These are phyloP conservation scores for Labrus mixtus DNA, from an alignment of 2,113 vertebrate genomes.

Conservation along the genomic window DNA sequence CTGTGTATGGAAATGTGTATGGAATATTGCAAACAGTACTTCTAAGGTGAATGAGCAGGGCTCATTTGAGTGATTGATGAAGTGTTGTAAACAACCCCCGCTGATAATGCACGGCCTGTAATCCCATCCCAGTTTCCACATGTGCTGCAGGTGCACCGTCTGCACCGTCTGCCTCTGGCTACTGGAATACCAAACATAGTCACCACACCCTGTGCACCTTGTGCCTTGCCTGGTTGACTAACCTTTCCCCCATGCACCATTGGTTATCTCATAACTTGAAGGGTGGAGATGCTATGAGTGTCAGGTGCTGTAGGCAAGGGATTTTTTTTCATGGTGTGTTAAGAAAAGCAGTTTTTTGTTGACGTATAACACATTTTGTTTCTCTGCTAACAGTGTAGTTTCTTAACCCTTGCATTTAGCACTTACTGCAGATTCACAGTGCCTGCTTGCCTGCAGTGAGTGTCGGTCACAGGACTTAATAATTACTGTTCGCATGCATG, in stretches of 20 bases:
- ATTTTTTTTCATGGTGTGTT: rapidly evolving
- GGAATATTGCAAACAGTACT: not conserved
- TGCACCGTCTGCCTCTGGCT: conserved; percentile 11
- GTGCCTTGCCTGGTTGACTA: conserved; percentile 33
- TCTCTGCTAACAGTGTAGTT: not conserved
- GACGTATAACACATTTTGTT: not conserved
- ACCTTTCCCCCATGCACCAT: conserved; percentile 43
- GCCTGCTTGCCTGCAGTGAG: too few relatives aligned
- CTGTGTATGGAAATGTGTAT: not conserved
- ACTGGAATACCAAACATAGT: conserved; percentile 51
- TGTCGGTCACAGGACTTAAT: too few relatives aligned
- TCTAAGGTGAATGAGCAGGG: not conserved
- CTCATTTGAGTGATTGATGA: conserved; percentile 38
- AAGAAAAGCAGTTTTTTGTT: not conserved
- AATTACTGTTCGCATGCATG: too few relatives aligned
- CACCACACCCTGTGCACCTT: conserved; percentile 58
- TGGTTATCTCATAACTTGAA: conserved; percentile 36
- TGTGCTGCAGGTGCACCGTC: conserved; percentile 32
- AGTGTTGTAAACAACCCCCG: not conserved
- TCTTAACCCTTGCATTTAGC: not conserved
- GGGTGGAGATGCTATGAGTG: conserved; percentile 21
- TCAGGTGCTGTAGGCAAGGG: conserved; percentile 23
- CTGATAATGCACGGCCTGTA: conserved; percentile 29
- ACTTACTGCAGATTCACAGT: not conserved
- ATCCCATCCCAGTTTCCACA: conserved; percentile 30